These are phyloP conservation scores for Hylaeus volcanicus DNA, from an alignment of 1,140 invertebrate genomes.

Conservation along the genomic window DNA sequence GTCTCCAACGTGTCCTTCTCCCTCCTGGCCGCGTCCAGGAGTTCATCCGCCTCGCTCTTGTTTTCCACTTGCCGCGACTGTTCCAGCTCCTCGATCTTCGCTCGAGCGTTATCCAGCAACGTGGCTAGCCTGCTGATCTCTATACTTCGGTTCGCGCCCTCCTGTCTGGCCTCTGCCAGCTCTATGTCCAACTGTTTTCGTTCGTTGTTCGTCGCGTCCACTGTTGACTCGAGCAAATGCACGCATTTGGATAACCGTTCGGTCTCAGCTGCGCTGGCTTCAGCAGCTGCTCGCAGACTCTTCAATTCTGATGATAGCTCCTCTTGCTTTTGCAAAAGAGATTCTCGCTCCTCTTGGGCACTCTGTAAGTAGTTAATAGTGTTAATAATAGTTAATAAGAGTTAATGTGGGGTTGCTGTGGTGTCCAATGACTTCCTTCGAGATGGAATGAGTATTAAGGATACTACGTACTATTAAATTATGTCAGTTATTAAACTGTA, in stretches of 20 bases:
- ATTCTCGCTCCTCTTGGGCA: slow-evolving; percentile 90
- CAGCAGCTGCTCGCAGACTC: slow-evolving; percentile 77
- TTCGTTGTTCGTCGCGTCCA: slow-evolving; percentile 87
- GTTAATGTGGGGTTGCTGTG: too few species aligned
- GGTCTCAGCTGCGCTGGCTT: slow-evolving; percentile 82
- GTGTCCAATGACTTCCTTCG: too few species aligned
- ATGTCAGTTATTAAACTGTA: too few species aligned
- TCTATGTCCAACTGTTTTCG: slow-evolving; percentile 87
- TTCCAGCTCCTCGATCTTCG: slow-evolving; percentile 81
- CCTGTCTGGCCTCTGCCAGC: slow-evolving; percentile 84
- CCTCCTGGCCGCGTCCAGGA: slow-evolving; percentile 85
- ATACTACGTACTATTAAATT: too few species aligned
- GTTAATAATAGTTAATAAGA: slow-evolving; percentile 6
- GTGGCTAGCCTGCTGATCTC: slow-evolving; percentile 89
- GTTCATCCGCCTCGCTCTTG: slow-evolving; percentile 82
- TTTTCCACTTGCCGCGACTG: slow-evolving; percentile 75
- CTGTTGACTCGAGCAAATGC: slow-evolving; percentile 85
- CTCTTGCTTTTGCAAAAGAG: slow-evolving; percentile 88
- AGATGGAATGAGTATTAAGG: too few species aligned
- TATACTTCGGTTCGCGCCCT: slow-evolving; percentile 82
- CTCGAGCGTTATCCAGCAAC: slow-evolving; percentile 90
- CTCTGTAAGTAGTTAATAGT: slow-evolving; percentile 77
- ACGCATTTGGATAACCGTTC: slow-evolving; percentile 85
- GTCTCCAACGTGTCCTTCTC: slow-evolving; percentile 87
- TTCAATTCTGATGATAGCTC: slow-evolving; percentile 87